Evolutionary conservation across 2,888 invertebrate species (phyloP).

Genomic region (Operophtera brumata): DNA sequence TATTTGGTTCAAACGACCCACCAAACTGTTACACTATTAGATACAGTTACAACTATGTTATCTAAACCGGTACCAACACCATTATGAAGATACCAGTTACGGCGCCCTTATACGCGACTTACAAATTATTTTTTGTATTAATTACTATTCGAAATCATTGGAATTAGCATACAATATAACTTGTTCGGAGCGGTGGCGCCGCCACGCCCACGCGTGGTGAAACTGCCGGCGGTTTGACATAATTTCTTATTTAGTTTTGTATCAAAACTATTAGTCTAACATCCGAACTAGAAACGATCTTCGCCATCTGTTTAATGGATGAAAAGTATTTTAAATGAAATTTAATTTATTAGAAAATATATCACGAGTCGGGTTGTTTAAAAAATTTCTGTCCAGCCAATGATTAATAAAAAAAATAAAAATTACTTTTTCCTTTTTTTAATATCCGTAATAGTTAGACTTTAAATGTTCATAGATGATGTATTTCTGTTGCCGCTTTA

Average conservation of each 20-base stretch:
- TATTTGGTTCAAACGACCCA: background rate
- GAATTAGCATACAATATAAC: slow-evolving; percentile 77
- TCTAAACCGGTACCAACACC: slow-evolving; percentile 40
- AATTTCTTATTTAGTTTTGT: slow-evolving; percentile 20
- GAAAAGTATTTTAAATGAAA: no score
- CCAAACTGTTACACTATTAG: slow-evolving; percentile 11
- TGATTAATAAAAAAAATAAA: no score
- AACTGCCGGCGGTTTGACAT: slow-evolving; percentile 18
- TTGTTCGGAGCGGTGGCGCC: slow-evolving; percentile 57
- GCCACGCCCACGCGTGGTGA: slow-evolving; percentile 49
- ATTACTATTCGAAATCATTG: slow-evolving; percentile 67
- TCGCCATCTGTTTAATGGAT: no score
- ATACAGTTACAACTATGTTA: slow-evolving; percentile 31
- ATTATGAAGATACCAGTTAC: slow-evolving; percentile 53
- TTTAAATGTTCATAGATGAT: no score
- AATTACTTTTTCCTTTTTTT: no score
- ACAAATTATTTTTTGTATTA: slow-evolving; percentile 63
- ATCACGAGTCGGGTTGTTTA: no score
- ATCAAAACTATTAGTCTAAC: background rate
- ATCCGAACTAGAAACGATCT: no score
- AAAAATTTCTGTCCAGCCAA: no score
- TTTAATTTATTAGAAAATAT: no score
- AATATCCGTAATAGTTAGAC: no score
- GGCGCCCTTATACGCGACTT: slow-evolving; percentile 55
- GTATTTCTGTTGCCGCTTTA: no score